Evolutionary conservation across 2,113 vertebrate species (phyloP).

Genomic region (Erinaceus europaeus): DNA sequence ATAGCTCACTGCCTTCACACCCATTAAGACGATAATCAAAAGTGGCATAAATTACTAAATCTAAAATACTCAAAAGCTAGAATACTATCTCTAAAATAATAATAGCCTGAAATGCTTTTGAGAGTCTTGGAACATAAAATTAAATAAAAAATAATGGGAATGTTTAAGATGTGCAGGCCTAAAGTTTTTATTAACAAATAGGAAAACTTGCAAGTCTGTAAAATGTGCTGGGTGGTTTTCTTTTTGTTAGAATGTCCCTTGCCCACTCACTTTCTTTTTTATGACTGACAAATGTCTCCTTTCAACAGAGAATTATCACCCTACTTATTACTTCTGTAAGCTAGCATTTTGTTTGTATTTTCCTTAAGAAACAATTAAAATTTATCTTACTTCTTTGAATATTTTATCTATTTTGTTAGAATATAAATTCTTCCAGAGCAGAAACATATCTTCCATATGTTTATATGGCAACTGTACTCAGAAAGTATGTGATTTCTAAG

Average conservation of each 20-base stretch:
- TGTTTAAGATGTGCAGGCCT: not conserved
- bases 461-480: not conserved
- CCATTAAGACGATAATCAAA: slow-evolving; percentile 20
- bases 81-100: not conserved
- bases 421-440: not conserved
- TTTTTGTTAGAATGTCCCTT: not conserved
- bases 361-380: not conserved
- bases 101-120: not conserved
- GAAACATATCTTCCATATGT: not conserved
- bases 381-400: not conserved
- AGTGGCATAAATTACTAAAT: not conserved
- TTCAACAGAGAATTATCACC: not conserved
- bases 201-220: not conserved
- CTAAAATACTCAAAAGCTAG: not conserved
- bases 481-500: not conserved
- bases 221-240: not conserved
- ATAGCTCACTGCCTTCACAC: not conserved
- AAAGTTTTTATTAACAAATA: slow-evolving; percentile 26
- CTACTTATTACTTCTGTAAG: not conserved
- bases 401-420: not conserved
- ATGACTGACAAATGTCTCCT: not conserved
- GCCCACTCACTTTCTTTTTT: too few relatives aligned
- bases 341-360: not conserved
- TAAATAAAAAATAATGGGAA: not conserved
- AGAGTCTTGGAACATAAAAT: slow-evolving; percentile 5